Conservation (phyloP, 2,888 invertebrate species). For the Cactoblastis cactorum region DNA sequence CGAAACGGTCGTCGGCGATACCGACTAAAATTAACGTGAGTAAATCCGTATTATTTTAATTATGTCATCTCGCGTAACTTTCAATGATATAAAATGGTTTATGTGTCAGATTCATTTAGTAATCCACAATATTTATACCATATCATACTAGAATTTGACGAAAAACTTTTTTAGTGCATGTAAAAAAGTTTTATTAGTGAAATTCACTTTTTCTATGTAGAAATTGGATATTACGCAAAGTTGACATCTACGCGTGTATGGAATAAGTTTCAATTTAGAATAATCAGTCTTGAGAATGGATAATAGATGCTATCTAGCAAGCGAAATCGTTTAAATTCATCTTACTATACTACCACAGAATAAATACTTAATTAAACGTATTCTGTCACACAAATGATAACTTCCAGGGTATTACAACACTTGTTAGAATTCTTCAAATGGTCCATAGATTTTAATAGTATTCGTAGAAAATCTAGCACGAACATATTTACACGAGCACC, state of each 20-base stretch:
- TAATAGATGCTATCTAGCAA: slow-evolving; percentile 52
- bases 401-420: slow-evolving; percentile 24
- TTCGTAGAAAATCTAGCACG: slow-evolving; percentile 77
- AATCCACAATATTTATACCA: too few species aligned
- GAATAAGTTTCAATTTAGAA: slow-evolving; percentile 61
- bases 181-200: too few species aligned
- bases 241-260: not conserved
- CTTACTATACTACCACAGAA: slow-evolving; percentile 40
- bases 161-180: too few species aligned
- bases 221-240: not conserved
- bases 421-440: slow-evolving; percentile 44
- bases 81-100: too few species aligned
- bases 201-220: not conserved
- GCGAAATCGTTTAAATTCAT: slow-evolving; percentile 30
- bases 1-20: too few species aligned
- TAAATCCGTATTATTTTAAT: too few species aligned
- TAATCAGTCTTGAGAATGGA: slow-evolving; percentile 75
- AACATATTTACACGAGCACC: slow-evolving; percentile 76
- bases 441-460: slow-evolving; percentile 62
- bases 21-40: too few species aligned
- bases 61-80: too few species aligned
- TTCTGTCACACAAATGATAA: slow-evolving; percentile 7
- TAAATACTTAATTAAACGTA: slow-evolving; percentile 62
- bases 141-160: too few species aligned
- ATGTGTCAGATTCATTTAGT: too few species aligned